These are phyloP conservation scores for Epizoanthus ramosus DNA, from an alignment of 92 coral and sea anemone species.

Conservation along the genomic window DNA sequence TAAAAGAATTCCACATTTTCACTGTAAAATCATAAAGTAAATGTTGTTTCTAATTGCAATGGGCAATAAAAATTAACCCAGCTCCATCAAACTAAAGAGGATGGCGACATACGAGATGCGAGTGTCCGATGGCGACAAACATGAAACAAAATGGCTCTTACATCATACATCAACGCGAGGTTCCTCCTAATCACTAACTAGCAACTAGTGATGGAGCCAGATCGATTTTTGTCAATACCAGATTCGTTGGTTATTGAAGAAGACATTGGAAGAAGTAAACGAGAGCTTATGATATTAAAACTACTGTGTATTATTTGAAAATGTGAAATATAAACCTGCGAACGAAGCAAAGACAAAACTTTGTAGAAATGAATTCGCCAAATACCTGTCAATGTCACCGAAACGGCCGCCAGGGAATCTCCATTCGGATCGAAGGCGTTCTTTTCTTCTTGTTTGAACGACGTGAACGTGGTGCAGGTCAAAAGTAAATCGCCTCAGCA, in stretches of 20 bases:
- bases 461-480: neutral
- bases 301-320: no score
- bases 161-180: conserved; percentile 1
- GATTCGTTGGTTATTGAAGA: neutral
- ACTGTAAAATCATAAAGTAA: no score
- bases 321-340: neutral
- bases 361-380: neutral
- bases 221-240: neutral
- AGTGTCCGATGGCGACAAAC: neutral
- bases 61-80: no score
- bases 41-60: no score
- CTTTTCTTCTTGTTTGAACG: neutral
- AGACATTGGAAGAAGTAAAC: neutral
- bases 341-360: neutral
- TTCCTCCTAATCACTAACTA: neutral
- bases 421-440: conserved; percentile 22
- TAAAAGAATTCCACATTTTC: no score
- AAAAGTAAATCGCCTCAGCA: neutral
- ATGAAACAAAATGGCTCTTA: conserved; percentile 25
- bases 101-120: neutral
- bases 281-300: no score
- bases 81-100: no score
- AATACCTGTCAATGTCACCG: conserved; percentile 28
- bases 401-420: conserved; percentile 31
- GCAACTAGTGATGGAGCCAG: no score